Evolutionary conservation across 2,888 invertebrate species (phyloP).

Genomic region (Drosophila monieri): DNA sequence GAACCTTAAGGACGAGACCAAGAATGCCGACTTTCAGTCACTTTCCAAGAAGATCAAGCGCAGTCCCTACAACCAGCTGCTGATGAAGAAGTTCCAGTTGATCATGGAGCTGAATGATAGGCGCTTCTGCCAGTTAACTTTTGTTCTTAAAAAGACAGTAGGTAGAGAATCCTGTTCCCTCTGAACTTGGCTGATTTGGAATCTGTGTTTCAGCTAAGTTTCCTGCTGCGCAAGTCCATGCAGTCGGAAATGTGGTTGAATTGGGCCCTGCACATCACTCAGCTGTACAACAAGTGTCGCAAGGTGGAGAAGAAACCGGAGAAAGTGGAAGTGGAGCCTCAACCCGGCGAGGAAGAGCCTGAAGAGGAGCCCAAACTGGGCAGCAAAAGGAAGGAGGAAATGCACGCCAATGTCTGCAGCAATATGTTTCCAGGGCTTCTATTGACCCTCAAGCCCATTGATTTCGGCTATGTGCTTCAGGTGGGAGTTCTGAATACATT

Average conservation of each 20-base stretch:
- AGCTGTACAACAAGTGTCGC: conserved; percentile 79
- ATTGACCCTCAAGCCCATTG: conserved; percentile 89
- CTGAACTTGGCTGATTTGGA: fast-evolving
- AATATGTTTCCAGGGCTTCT: conserved; percentile 90
- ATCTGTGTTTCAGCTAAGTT: conserved; percentile 61
- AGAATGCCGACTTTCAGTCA: conserved; percentile 75
- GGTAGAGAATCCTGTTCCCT: conserved; percentile 7
- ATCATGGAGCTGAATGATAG: conserved; percentile 80
- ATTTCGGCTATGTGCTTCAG: conserved; percentile 90
- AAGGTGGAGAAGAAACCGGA: conserved; percentile 43
- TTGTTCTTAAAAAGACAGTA: conserved; percentile 82
- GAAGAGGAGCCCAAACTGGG: conserved; percentile 51
- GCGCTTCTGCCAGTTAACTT: conserved; percentile 81
- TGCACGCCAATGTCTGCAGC: conserved; percentile 86
- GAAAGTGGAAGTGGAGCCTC: conserved; percentile 11
- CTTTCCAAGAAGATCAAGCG: conserved; percentile 82
- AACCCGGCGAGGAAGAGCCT: conserved; percentile 27
- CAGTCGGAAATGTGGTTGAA: conserved; percentile 78
- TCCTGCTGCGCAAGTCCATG: conserved; percentile 75
- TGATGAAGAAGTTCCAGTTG: conserved; percentile 75
- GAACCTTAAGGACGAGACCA: conserved; percentile 79
- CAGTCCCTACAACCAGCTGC: conserved; percentile 82
- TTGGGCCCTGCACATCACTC: conserved; percentile 79
- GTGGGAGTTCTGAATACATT: conserved; percentile 79
- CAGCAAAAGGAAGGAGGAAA: conserved; percentile 59